Conservation (phyloP, 2,113 vertebrate genomes). For the Anhinga rufa region DNA sequence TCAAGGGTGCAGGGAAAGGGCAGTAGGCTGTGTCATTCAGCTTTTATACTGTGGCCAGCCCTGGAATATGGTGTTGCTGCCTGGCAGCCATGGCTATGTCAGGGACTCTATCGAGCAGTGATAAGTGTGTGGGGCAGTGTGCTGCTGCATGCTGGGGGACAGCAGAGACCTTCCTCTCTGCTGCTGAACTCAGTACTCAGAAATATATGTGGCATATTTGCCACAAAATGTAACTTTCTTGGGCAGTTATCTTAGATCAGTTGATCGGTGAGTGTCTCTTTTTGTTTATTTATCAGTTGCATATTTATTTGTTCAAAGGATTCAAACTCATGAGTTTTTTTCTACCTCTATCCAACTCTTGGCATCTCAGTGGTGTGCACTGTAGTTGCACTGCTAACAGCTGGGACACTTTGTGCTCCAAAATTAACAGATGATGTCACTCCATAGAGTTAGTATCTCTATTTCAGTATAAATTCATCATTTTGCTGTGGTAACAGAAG, state of each 20-base stretch:
- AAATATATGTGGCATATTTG: neutral
- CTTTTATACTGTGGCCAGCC: neutral
- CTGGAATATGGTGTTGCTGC: neutral
- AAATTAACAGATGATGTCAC: neutral
- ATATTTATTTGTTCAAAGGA: neutral
- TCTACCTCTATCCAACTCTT: neutral
- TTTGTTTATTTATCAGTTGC: neutral
- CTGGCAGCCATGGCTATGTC: neutral
- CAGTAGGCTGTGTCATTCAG: neutral
- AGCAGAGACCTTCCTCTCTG: neutral
- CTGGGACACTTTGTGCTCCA: neutral
- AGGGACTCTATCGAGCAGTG: fast-evolving
- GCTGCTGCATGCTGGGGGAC: too few species aligned
- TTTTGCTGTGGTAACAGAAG: neutral
- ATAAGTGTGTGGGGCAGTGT: fast-evolving
- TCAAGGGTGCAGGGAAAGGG: neutral
- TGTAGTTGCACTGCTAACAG: neutral
- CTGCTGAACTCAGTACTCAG: neutral
- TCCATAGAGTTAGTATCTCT: neutral
- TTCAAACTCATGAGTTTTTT: neutral
- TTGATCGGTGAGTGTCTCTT: neutral
- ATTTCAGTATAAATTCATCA: neutral
- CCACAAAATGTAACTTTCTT: neutral
- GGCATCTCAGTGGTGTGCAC: neutral
- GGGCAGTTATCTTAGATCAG: neutral